A percentile compares a stretch with the other conserved stretches of the same genome.
phyloP scores from a whole-genome alignment of 2,797 vertebrate species.

The Fratercula arctica region DNA sequence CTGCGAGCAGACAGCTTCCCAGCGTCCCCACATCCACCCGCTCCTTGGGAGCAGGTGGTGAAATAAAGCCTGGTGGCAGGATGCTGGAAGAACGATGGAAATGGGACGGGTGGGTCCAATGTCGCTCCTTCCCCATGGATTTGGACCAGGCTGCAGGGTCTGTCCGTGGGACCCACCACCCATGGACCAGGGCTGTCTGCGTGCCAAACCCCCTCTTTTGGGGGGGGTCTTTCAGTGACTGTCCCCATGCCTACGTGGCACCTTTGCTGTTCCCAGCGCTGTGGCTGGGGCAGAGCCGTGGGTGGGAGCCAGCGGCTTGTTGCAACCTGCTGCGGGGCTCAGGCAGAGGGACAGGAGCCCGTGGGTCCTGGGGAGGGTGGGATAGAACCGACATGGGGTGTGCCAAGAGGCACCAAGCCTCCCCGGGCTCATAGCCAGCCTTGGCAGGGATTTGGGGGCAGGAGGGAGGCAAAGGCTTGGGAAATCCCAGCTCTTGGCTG shows the following conservation, averaged over 20 bases:
- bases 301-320: background rate
- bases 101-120: background rate
- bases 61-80: background rate
- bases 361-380: accelerated
- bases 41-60: background rate
- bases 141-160: background rate
- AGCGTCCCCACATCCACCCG: background rate
- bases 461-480: background rate
- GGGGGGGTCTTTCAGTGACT: background rate
- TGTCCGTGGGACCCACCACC: background rate
- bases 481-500: background rate
- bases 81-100: background rate
- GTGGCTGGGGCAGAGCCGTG: background rate
- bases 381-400: background rate
- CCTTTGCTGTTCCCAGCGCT: background rate
- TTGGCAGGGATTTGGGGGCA: accelerated
- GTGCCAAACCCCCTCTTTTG: background rate
- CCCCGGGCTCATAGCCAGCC: background rate
- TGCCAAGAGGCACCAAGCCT: background rate
- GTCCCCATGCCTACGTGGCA: background rate
- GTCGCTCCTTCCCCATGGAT: background rate
- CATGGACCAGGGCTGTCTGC: background rate
- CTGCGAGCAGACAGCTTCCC: background rate
- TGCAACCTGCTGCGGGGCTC: background rate
- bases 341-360: background rate